Conservation (phyloP, 2,113 vertebrate species). For the Syngnathus floridae region DNA sequence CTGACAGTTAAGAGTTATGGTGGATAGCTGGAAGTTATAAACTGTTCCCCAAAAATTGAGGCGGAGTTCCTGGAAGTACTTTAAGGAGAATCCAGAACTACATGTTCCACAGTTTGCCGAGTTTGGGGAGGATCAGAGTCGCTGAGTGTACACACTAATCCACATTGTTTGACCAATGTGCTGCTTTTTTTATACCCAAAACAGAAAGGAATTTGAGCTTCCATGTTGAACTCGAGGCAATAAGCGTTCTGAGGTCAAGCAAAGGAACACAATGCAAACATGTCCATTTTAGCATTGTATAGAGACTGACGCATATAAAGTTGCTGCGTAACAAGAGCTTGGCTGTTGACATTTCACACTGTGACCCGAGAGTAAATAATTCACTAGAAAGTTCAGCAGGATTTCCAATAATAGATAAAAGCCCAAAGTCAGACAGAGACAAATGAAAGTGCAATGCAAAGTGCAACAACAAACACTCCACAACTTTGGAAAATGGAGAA, state of each 20-base stretch:
- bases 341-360: constrained; percentile 17
- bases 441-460: neutral
- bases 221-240: neutral
- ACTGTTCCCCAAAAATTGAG: constrained; percentile 22
- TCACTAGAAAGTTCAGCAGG: constrained; percentile 7
- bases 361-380: constrained; percentile 21
- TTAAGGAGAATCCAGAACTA: constrained; percentile 23
- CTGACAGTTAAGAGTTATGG: constrained; percentile 14
- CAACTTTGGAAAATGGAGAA: neutral
- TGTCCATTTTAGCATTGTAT: neutral
- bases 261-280: neutral
- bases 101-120: constrained; percentile 15
- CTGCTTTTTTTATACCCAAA: neutral
- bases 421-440: neutral
- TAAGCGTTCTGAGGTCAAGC: neutral
- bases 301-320: neutral
- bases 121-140: constrained; percentile 11
- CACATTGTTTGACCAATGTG: neutral
- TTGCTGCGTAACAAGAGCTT: constrained; percentile 15
- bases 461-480: neutral
- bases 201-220: neutral
- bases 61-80: constrained; percentile 24
- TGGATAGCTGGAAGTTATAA: neutral
- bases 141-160: neutral
- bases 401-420: constrained; percentile 11